Evolutionary conservation across 2,888 invertebrate genomes (phyloP).

Genomic region (Podabrus alpinus): DNA sequence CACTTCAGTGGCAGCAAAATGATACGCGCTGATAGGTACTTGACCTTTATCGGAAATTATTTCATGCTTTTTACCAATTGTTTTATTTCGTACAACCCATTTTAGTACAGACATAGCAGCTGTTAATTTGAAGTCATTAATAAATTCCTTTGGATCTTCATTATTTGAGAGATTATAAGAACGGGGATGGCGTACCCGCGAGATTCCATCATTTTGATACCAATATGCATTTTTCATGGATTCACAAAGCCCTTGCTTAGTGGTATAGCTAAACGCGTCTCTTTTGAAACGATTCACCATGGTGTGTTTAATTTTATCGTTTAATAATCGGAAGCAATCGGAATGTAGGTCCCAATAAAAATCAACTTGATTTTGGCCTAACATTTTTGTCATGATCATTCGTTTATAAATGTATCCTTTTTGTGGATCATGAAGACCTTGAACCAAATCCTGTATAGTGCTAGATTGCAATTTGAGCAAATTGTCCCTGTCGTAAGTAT

Average conservation of each 20-base stretch:
- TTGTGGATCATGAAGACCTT: conserved; percentile 44
- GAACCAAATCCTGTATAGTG: conserved; percentile 43
- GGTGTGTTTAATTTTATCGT: conserved; percentile 48
- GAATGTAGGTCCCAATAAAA: conserved; percentile 70
- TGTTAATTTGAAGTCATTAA: conserved; percentile 76
- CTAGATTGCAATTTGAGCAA: conserved; percentile 38
- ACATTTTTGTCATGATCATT: conserved; percentile 63
- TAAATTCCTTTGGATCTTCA: conserved; percentile 63
- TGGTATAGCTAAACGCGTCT: conserved; percentile 56
- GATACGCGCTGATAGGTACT: conserved; percentile 62
- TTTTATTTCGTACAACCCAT: conserved; percentile 57
- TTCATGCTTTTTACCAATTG: conserved; percentile 34
- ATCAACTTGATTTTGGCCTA: conserved; percentile 67
- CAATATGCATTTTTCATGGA: conserved; percentile 66
- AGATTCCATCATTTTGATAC: conserved; percentile 63
- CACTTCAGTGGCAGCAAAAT: conserved; percentile 74
- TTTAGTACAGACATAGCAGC: conserved; percentile 78
- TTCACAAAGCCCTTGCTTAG: conserved; percentile 60
- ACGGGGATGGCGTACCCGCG: conserved; percentile 72
- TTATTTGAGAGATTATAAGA: conserved; percentile 67
- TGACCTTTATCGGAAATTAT: conserved; percentile 60
- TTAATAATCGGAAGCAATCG: conserved; percentile 46
- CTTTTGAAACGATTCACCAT: conserved; percentile 49
- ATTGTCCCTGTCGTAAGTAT: conserved; percentile 42
- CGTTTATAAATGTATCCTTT: conserved; percentile 43